Conservation (phyloP, 2,113 vertebrate species). For the Setophaga kirtlandii region DNA sequence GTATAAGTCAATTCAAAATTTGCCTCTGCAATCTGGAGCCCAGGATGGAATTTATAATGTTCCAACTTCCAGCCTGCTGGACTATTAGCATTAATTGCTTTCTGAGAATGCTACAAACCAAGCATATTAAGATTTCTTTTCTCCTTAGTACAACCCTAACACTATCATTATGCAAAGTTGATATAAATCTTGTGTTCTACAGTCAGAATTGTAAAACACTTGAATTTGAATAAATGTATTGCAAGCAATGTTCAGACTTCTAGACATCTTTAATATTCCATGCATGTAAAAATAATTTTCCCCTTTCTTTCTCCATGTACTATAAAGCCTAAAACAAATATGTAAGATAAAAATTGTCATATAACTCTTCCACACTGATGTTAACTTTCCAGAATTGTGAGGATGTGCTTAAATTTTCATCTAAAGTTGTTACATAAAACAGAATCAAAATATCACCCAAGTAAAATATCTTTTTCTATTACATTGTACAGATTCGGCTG, state of each 20-base stretch:
- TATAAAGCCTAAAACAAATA: neutral
- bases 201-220: neutral
- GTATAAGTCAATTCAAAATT: neutral
- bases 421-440: neutral
- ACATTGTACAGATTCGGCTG: neutral
- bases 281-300: neutral
- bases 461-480: neutral
- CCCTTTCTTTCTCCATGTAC: neutral
- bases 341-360: neutral
- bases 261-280: neutral
- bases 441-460: neutral
- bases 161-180: neutral
- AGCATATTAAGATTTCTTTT: constrained; percentile 4
- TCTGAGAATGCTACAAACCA: neutral
- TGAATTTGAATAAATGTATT: fast-evolving
- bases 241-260: neutral
- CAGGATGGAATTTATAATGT: neutral
- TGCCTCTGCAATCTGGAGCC: neutral
- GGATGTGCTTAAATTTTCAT: neutral
- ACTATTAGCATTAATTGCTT: constrained; percentile 34
- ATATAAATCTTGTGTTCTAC: neutral
- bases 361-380: neutral
- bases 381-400: neutral
- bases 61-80: neutral
- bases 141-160: neutral